Percentiles rank a stretch among this genome's conserved stretches.
Evolutionary conservation across 37 sponge, comb jelly and placozoan genomes (phyloP).

Genomic region (Bolinopsis microptera): DNA sequence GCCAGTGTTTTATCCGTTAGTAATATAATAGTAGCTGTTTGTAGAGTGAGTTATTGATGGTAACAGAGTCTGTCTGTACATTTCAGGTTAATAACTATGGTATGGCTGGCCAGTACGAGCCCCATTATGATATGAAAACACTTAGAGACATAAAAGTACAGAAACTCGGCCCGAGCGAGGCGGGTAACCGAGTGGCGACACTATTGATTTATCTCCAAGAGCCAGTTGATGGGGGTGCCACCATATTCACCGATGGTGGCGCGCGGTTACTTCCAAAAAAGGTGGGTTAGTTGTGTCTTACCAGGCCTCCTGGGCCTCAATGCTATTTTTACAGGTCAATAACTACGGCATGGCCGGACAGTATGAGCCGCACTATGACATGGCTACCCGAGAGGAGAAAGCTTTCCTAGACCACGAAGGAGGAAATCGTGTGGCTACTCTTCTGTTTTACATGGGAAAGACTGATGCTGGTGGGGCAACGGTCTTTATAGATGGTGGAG

Average conservation of each 20-base stretch:
- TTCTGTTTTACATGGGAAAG: not conserved
- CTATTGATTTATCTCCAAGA: not conserved
- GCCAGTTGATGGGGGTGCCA: not conserved
- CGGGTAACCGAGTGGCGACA: not conserved
- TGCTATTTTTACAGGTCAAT: not conserved
- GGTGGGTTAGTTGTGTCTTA: not conserved
- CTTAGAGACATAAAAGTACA: not conserved
- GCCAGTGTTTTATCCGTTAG: too few species aligned
- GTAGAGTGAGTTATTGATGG: too few species aligned
- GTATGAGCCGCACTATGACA: not conserved
- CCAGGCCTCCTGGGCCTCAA: not conserved
- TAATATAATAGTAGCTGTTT: too few species aligned
- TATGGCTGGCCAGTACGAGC: too few species aligned
- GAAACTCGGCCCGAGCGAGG: not conserved
- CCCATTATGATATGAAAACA: not conserved
- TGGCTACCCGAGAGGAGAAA: not conserved
- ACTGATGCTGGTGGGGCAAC: not conserved
- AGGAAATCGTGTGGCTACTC: not conserved
- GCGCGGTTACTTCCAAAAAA: not conserved
- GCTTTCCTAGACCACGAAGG: not conserved
- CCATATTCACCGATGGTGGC: not conserved
- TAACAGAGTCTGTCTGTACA: not conserved
- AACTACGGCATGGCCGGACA: too few species aligned
- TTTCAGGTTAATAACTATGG: not conserved
- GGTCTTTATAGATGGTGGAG: not conserved